phyloP scores from a whole-genome alignment of 2,797 vertebrate species.

The Adelosebastes latens region DNA sequence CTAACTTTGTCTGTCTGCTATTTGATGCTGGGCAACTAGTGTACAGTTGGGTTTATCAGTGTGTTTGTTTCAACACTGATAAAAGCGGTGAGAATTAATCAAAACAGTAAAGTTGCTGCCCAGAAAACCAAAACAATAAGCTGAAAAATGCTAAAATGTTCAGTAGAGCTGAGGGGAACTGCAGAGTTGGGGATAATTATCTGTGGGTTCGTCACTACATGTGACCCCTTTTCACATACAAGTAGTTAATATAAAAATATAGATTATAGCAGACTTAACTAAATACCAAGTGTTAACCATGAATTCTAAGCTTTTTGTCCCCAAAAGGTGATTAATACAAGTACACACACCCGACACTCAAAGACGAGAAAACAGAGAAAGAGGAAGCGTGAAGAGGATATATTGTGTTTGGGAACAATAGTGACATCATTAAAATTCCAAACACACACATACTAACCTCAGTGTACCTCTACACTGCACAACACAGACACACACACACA shows the following conservation, averaged over 20 bases:
- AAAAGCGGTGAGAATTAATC: background rate
- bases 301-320: background rate
- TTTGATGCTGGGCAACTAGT: background rate
- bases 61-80: background rate
- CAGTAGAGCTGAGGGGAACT: background rate
- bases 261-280: background rate
- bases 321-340: background rate
- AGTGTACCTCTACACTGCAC: background rate
- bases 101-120: background rate
- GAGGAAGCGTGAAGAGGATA: background rate
- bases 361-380: background rate
- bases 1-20: background rate
- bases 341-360: background rate
- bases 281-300: background rate
- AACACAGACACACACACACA: background rate
- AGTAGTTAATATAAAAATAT: background rate
- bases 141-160: background rate
- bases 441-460: constrained; percentile 1
- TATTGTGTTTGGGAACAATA: constrained; percentile 42
- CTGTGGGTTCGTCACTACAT: background rate
- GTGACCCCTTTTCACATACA: background rate
- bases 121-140: background rate
- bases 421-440: constrained; percentile 54
- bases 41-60: background rate
- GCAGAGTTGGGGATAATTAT: background rate